Percentiles rank a stretch among this genome's conserved stretches.
Evolutionary conservation across 2,888 invertebrate species (phyloP).

Genomic region (Cheilosia urbana): DNA sequence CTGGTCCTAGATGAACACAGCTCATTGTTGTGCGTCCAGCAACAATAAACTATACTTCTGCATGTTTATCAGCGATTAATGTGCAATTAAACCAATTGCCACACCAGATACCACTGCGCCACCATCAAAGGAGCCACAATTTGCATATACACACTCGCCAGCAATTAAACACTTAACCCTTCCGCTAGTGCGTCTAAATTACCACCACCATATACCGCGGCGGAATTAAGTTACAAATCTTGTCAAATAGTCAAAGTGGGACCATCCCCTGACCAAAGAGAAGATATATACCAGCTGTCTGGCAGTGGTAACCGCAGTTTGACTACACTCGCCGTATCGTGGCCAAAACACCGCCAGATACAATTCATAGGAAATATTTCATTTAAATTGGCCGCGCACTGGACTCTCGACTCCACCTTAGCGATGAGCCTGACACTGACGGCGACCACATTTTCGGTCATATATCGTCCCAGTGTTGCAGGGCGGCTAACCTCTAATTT

Average conservation of each 20-base stretch:
- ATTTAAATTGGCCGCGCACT: slow-evolving; percentile 71
- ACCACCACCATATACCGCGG: slow-evolving; percentile 46
- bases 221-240: slow-evolving; percentile 74
- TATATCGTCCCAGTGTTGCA: slow-evolving; percentile 69
- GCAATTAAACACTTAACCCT: slow-evolving; percentile 72
- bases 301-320: slow-evolving; percentile 33
- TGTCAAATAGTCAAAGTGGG: slow-evolving; percentile 67
- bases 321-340: slow-evolving; percentile 1
- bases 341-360: slow-evolving; percentile 24
- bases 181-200: slow-evolving; percentile 48
- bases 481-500: slow-evolving; percentile 76
- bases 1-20: not conserved
- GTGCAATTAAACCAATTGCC: slow-evolving; percentile 40
- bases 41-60: not conserved
- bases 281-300: slow-evolving; percentile 52
- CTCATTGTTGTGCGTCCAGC: slow-evolving; percentile 20
- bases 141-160: slow-evolving; percentile 22
- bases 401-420: slow-evolving; percentile 62
- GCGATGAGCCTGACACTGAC: slow-evolving; percentile 50
- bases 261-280: slow-evolving; percentile 42
- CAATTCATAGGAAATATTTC: slow-evolving; percentile 73
- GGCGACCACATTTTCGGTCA: slow-evolving; percentile 70
- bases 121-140: slow-evolving; percentile 50
- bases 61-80: slow-evolving; percentile 46
- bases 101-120: slow-evolving; percentile 22